Evolutionary conservation across 1,140 invertebrate genomes (phyloP).

Genomic region (Anastrepha ludens): DNA sequence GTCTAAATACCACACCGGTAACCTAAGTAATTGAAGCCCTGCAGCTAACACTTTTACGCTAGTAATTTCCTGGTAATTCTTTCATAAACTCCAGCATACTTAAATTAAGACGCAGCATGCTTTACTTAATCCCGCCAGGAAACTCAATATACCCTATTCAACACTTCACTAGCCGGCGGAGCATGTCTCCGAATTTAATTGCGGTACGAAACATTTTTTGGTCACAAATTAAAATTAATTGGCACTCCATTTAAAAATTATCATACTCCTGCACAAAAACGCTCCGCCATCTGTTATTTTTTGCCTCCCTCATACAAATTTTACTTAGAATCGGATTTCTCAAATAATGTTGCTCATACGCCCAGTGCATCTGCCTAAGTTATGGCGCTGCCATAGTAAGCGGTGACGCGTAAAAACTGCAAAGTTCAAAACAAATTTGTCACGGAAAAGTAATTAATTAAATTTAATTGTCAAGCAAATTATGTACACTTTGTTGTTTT

Average conservation of each 20-base stretch:
- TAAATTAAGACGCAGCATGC: too few relatives aligned
- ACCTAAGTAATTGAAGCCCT: too few relatives aligned
- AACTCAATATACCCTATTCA: too few relatives aligned
- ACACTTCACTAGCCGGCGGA: too few relatives aligned
- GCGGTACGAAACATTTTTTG: too few relatives aligned
- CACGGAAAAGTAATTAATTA: constrained; percentile 49
- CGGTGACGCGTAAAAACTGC: constrained; percentile 1
- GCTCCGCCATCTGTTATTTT: not conserved
- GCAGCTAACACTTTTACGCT: too few relatives aligned
- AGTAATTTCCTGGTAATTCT: too few relatives aligned
- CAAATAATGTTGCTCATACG: constrained; percentile 35
- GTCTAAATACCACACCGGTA: too few relatives aligned
- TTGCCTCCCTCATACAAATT: not conserved
- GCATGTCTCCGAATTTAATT: too few relatives aligned
- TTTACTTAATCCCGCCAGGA: too few relatives aligned
- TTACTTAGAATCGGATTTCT: not conserved
- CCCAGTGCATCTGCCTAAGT: not conserved
- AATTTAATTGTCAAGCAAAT: constrained; percentile 47
- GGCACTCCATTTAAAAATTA: not conserved
- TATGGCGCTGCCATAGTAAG: not conserved
- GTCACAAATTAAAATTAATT: constrained; percentile 27
- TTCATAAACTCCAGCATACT: too few relatives aligned
- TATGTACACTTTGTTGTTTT: constrained; percentile 33
- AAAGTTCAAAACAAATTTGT: constrained; percentile 53
- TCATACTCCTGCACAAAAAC: not conserved